Evolutionary conservation across 35 echinoderm and acorn worm genomes (phyloP), one percentile per base, ranked within the genome.

Genomic region (Anneissia japonica): DNA sequence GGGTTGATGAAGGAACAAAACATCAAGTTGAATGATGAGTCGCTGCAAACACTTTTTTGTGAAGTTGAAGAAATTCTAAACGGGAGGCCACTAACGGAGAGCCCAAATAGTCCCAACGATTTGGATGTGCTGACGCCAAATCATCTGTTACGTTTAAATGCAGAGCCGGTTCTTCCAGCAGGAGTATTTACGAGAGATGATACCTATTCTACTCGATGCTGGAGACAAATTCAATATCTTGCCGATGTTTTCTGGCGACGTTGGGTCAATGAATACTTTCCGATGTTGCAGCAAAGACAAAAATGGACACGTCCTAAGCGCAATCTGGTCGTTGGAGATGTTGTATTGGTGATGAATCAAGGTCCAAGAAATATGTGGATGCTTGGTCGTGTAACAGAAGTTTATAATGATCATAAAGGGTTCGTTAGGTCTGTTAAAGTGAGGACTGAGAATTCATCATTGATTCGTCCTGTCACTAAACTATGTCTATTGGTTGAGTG

Each of bases 221-320:
- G n/a, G 91, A 34, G 77, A 39, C 82, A 81, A 0, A 75, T 75
- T 35, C 86, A 93, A 39, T 83, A 89, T 26, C 74, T 56, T 56
- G 46, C 26, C 11, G 46, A 56, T 56, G 11, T 56, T 26, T 56
- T 56, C 26, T 56, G 46, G 46, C 11, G 26, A 26, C 46, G 46
- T 13, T 56, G 46, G 46, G 26, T 56, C 11, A 11, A 56, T 11
- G 11, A 56, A 13, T 56, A 13, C 11, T 43, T 93, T 33, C 46
- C 46, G 11, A 56, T 26, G 26, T 26, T 56, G 11, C 46, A 56
- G 26, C 11, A 56, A 26, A 56, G 46, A 26, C 46, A 56, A 56
- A 56, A 56, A 26, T 56, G 46, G 46, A 13, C 26, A 56, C 46
- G 26, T 13, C 46, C 46, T 13, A 56, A 56, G 26, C 46, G 46